Percentiles rank a stretch among this genome's conserved stretches.
Evolutionary conservation across 30 jellyfish, hydroid and myxozoan genomes (phyloP).

Genomic region (Nemopilema nomurai): DNA sequence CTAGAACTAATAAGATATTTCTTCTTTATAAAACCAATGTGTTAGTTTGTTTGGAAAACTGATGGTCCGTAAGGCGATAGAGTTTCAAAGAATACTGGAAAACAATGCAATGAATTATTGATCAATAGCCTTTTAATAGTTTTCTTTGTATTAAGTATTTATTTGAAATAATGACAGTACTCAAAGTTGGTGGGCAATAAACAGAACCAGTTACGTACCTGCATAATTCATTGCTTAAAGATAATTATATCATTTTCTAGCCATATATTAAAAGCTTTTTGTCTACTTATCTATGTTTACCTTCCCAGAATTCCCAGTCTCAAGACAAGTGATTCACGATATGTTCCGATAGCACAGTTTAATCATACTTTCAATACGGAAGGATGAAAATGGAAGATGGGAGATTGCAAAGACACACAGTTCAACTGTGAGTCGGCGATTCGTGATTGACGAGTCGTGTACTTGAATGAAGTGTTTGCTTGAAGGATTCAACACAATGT

Average conservation of each 20-base stretch:
- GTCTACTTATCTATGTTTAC: background rate
- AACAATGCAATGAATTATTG: too few relatives aligned
- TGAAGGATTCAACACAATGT: background rate
- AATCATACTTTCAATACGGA: background rate
- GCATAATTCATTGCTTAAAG: background rate
- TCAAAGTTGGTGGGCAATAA: background rate
- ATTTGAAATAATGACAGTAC: background rate
- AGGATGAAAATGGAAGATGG: background rate
- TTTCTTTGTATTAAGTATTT: background rate
- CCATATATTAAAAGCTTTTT: background rate
- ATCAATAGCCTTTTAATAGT: background rate
- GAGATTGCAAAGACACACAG: background rate
- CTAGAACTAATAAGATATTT: too few relatives aligned
- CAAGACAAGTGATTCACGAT: background rate
- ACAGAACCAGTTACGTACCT: background rate
- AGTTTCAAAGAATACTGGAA: too few relatives aligned
- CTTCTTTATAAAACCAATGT: too few relatives aligned
- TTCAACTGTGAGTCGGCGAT: background rate
- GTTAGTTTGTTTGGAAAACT: too few relatives aligned
- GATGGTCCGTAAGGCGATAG: too few relatives aligned
- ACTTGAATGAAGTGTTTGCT: background rate
- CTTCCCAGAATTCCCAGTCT: background rate
- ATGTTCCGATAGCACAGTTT: background rate
- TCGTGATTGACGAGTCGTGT: background rate
- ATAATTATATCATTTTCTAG: too few relatives aligned